phyloP scores from a whole-genome alignment of 2,888 invertebrate species.

The Erynnis tages region DNA sequence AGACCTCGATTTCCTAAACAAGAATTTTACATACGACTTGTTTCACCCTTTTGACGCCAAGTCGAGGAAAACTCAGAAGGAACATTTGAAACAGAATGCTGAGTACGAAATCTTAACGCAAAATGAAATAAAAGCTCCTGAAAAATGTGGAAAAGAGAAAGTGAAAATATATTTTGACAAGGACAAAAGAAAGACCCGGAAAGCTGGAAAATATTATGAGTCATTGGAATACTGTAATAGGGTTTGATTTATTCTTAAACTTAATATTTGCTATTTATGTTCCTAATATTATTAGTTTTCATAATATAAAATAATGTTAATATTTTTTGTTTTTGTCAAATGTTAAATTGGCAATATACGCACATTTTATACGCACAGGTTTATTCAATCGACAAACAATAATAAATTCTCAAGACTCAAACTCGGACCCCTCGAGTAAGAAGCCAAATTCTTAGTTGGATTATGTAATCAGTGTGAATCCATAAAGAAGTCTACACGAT shows the following conservation, averaged over 20 bases:
- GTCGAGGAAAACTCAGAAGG: conserved; percentile 24
- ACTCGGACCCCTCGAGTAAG: too few species aligned
- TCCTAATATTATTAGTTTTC: not conserved
- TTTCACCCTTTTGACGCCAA: not conserved
- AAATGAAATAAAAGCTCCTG: conserved; percentile 50
- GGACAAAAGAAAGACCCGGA: conserved; percentile 51
- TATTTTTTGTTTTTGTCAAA: too few species aligned
- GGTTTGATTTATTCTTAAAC: not conserved
- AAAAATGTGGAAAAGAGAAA: conserved; percentile 56
- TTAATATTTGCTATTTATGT: not conserved
- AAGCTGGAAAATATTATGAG: conserved; percentile 35
- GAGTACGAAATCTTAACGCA: conserved; percentile 61
- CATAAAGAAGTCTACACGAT: conserved; percentile 4
- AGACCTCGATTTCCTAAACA: not conserved
- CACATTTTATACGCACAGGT: too few species aligned
- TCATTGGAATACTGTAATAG: conserved; percentile 10
- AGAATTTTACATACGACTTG: not conserved
- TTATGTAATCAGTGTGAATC: not conserved
- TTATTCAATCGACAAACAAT: too few species aligned
- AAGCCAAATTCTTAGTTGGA: too few species aligned
- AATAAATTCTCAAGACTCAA: too few species aligned
- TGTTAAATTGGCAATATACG: too few species aligned
- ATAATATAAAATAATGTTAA: too few species aligned
- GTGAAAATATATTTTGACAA: conserved; percentile 58
- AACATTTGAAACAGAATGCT: conserved; percentile 32